These are phyloP conservation scores for Anas flavirostris DNA, from an alignment of 2,797 vertebrate genomes.

Conservation along the genomic window DNA sequence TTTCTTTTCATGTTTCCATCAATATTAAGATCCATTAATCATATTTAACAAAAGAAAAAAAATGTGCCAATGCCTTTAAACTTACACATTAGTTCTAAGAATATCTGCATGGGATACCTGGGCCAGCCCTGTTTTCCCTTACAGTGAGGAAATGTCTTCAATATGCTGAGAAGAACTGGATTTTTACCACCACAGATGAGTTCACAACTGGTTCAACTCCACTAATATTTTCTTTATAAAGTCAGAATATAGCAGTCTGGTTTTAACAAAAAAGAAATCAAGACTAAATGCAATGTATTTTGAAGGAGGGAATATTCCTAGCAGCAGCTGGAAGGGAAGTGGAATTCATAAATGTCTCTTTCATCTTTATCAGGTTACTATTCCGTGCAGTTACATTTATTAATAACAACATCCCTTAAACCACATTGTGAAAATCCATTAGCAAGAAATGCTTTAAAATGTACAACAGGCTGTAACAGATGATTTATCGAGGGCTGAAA, in stretches of 20 bases:
- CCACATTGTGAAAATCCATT: constrained; percentile 62
- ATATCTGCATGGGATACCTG: neutral
- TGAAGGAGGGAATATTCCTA: constrained; percentile 51
- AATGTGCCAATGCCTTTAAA: neutral
- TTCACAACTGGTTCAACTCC: neutral
- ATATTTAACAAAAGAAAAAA: neutral
- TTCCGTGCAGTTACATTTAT: constrained; percentile 41
- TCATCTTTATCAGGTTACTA: constrained; percentile 59
- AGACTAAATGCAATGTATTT: constrained; percentile 36
- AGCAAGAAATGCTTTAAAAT: constrained; percentile 43
- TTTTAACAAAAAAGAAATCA: constrained; percentile 33
- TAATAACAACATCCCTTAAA: constrained; percentile 65
- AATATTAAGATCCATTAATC: constrained; percentile 18
- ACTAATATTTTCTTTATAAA: neutral
- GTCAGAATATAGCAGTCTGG: neutral
- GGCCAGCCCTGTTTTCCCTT: neutral
- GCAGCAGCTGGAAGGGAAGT: constrained; percentile 59
- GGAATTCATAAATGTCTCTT: constrained; percentile 51
- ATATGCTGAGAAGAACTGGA: neutral
- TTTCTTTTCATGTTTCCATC: constrained; percentile 60
- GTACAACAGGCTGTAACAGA: constrained; percentile 26
- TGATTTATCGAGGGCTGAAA: constrained; percentile 43
- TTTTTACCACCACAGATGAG: neutral
- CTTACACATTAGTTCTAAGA: neutral
- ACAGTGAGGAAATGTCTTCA: neutral